Base-by-base conservation (phyloP, 2,797 vertebrate species). In the Coregonus suidteri region DNA sequence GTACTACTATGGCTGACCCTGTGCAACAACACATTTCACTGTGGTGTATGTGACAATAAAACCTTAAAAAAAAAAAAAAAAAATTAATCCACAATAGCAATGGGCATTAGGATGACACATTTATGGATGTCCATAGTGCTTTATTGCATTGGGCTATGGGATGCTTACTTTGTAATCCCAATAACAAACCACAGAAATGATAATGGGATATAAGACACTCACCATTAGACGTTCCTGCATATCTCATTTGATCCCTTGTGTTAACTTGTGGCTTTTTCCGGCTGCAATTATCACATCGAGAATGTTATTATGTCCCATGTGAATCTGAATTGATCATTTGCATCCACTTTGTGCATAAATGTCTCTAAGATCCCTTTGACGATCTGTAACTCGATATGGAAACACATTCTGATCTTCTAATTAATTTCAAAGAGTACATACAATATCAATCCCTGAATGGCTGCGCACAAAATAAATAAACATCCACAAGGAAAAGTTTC, bases 141-240 rank as follows among this genome's bases (percentile, higher is more conserved):
- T 62, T 53, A 59, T 77, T 53, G 70, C 74, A 41, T 54, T 83
- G 74, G 59, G 77, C 65, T 75, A 66, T 64, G 75, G 81, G 79
- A 79, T 76, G 83, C 83, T 84, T 85, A 86, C 30, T 82, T 75
- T 77, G 79, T 59, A 79, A 83, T 73, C 54, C 74, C 74, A 65
- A 73, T 79, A 81, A 84, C 85, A 84, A 87, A 47, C 81, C 79
- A 37, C 83, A 82, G 25, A 25, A 83, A 86, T 75, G 62, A 67
- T 75, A 56, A 15, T 56, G 18, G 14, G 18, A 56, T 56, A 56
- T 18, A 64, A 25, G 59, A 30, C 11, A 4, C 7, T 25, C 20
- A 13, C 25, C 59, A 75, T 75, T 54, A 82, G n/a, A 69, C 14
- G 41, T 75, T 75, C 56, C 3, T 16, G 9, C 41, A 47, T 47